Base-by-base conservation (phyloP, 2,888 invertebrate species). In the Nephrotoma guestfalica region DNA sequence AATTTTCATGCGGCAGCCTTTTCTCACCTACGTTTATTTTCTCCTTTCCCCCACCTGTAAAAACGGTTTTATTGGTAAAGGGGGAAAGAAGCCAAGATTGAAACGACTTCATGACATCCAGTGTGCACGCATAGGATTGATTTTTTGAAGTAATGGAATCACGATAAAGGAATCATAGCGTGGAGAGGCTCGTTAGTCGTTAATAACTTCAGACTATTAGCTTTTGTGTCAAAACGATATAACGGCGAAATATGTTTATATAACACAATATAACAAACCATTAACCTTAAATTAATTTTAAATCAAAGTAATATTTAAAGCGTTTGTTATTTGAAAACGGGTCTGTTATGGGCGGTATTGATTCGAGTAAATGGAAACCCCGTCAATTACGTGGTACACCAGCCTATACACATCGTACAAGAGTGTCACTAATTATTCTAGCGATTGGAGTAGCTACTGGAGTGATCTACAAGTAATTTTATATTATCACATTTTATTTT, bases 381-480 rank as follows among this genome's bases (percentile, higher is more conserved):
- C 93, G 95, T 90, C 92, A 93, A 91, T 91, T 94, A 87, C 92
- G 92, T 90, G 95, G 95, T 88, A 95, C 95, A 83, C 95, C 95
- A 84, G 93, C 94, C 86, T 93, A 92, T 88, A 89, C 89, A 87
- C 92, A 93, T 87, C 91, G 94, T 88, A 94, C 94, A 90, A 91
- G 92, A 87, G 91, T 93, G 88, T 93, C 93, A 11, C 88, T 91
- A 30, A 92, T 92, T 42, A 87, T 92, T 7, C 83, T 95, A 87
- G 90, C 90, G 47, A 85, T 92, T n/a, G 92, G 91, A 86, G 86
- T 88, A 6, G 86, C 88, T 4, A 41, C 90, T 11, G 91, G 91
- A 88, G 89, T 88, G 0, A 86, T 89, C 86, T 91, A 89, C 88
- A 86, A 88, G 91, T 91, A 88, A 89, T 88, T 87, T 18, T 13